A percentile compares a stretch with the other conserved stretches of the same genome.
These are phyloP conservation scores for Mycteria americana DNA, from an alignment of 2,797 vertebrate species.

Conservation along the genomic window DNA sequence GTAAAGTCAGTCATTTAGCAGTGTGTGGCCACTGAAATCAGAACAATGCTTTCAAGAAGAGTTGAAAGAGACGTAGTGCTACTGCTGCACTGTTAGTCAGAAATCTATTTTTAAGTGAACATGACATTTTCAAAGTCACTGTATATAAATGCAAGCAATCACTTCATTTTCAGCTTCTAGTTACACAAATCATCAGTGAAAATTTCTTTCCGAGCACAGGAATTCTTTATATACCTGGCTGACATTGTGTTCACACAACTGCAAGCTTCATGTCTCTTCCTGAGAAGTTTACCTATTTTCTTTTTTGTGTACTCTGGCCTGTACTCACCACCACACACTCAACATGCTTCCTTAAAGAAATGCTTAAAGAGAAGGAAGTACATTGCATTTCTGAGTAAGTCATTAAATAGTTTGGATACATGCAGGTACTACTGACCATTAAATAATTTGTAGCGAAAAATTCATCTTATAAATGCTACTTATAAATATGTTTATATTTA, in stretches of 20 bases:
- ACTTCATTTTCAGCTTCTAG: conserved; percentile 18
- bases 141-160: conserved; percentile 20
- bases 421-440: background rate
- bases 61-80: background rate
- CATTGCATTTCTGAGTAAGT: background rate
- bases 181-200: background rate
- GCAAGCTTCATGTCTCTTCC: background rate
- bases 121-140: conserved; percentile 34
- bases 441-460: background rate
- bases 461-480: background rate
- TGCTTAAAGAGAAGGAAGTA: background rate
- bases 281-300: background rate
- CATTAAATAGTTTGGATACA: background rate
- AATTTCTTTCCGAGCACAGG: background rate
- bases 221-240: background rate
- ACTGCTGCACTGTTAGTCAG: background rate
- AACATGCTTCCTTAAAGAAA: background rate
- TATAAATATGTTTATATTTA: background rate
- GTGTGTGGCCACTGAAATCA: background rate
- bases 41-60: background rate
- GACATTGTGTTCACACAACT: background rate
- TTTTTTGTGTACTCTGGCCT: background rate
- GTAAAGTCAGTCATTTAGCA: conserved; percentile 18
- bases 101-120: conserved; percentile 45
- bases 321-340: background rate